A percentile compares a stretch with the other conserved stretches of the same genome.
These are phyloP conservation scores for Mus spretus DNA, from an alignment of 2,797 vertebrate species.

Conservation along the genomic window DNA sequence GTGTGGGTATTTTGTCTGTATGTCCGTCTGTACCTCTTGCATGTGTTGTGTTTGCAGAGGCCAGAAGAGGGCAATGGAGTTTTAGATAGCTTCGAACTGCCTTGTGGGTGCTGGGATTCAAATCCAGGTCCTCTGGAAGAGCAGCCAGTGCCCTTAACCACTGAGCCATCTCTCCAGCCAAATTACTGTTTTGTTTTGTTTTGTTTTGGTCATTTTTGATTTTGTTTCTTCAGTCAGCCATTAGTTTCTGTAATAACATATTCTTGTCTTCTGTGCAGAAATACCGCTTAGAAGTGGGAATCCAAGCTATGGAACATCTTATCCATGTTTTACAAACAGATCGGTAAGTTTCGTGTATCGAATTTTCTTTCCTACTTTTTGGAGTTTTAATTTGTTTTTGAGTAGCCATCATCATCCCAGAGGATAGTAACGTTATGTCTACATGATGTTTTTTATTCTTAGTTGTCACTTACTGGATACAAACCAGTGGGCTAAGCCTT, in stretches of 20 bases:
- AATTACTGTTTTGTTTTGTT: background rate
- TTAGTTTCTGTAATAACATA: background rate
- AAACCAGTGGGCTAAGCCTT: background rate
- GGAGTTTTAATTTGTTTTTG: slow-evolving; percentile 67
- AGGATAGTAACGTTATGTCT: slow-evolving; percentile 20
- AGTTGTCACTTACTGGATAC: background rate
- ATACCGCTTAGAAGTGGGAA: slow-evolving; percentile 97
- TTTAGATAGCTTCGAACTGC: background rate
- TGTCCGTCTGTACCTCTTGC: background rate
- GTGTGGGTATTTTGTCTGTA: background rate
- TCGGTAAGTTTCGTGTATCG: slow-evolving; percentile 90
- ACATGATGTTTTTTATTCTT: slow-evolving; percentile 22
- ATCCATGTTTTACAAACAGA: slow-evolving; percentile 97
- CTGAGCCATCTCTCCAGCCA: background rate
- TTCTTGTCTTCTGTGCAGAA: slow-evolving; percentile 90
- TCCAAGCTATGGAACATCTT: slow-evolving; percentile 97
- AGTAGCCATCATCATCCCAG: slow-evolving; percentile 34
- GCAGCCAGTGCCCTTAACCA: background rate
- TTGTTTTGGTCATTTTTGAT: background rate
- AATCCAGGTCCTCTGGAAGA: background rate
- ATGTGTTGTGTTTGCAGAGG: background rate
- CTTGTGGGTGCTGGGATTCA: background rate
- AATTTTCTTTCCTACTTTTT: slow-evolving; percentile 46
- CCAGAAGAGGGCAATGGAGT: background rate
- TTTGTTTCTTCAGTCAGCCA: no score